Conservation (phyloP, 2,888 invertebrate species). For the Cactoblastis cactorum region DNA sequence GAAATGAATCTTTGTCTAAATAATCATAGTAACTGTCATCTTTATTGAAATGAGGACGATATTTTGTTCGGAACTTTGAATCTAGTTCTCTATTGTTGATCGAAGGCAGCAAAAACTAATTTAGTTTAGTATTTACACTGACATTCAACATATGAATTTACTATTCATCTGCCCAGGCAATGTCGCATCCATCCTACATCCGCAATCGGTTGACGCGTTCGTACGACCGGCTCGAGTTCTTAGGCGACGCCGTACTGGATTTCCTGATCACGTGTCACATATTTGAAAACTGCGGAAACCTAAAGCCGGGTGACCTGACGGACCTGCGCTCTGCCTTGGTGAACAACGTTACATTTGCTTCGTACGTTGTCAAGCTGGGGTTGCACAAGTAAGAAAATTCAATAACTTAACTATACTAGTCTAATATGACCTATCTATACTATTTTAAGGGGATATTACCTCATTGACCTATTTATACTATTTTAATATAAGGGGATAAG, state of each 20-base stretch:
- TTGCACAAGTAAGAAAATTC: slow-evolving; percentile 90
- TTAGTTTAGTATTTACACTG: too few relatives aligned
- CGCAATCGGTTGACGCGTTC: slow-evolving; percentile 90
- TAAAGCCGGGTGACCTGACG: slow-evolving; percentile 92
- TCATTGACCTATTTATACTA: too few relatives aligned
- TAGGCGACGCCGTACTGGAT: slow-evolving; percentile 95
- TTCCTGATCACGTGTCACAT: slow-evolving; percentile 93
- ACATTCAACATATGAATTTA: slow-evolving; percentile 8
- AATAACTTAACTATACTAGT: slow-evolving; percentile 29
- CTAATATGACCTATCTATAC: background rate
- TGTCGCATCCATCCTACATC: slow-evolving; percentile 95
- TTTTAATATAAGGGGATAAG: too few relatives aligned
- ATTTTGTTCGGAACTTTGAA: too few relatives aligned
- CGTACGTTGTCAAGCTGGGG: slow-evolving; percentile 90
- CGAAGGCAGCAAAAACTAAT: too few relatives aligned
- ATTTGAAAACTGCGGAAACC: slow-evolving; percentile 84
- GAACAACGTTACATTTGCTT: slow-evolving; percentile 97
- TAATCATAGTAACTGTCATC: too few relatives aligned
- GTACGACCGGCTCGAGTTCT: slow-evolving; percentile 94
- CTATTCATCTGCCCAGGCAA: slow-evolving; percentile 76
- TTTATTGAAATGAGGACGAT: too few relatives aligned
- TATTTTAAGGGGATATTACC: too few relatives aligned
- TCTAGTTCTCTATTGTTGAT: too few relatives aligned
- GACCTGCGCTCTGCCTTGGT: slow-evolving; percentile 97
- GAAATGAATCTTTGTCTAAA: too few relatives aligned